Evolutionary conservation across 1,140 invertebrate genomes (phyloP).

Genomic region (Caenorhabditis inopinata): DNA sequence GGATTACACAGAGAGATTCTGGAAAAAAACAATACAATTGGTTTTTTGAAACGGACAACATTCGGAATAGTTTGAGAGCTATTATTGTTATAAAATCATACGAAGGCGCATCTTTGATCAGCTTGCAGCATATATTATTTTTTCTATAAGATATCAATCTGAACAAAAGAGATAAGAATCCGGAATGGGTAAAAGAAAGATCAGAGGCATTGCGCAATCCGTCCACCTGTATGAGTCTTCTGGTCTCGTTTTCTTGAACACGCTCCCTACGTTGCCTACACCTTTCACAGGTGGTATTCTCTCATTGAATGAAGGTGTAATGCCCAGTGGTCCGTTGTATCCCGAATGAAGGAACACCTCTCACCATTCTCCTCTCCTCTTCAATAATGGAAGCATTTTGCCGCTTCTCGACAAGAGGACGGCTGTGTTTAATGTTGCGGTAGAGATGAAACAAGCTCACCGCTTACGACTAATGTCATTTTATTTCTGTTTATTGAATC

Average conservation of each 20-base stretch:
- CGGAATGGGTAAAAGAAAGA: not conserved
- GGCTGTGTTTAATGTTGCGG: conserved; percentile 27
- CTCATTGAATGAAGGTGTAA: not conserved
- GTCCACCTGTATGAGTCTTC: not conserved
- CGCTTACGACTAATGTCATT: not conserved
- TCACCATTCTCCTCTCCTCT: too few relatives aligned
- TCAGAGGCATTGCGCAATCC: not conserved
- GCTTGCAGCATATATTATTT: too few relatives aligned
- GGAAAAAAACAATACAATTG: not conserved
- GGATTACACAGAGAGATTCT: not conserved
- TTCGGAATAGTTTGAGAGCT: too few relatives aligned
- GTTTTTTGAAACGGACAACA: too few relatives aligned
- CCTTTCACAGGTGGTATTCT: not conserved
- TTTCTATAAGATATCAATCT: conserved; percentile 10
- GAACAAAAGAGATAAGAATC: conserved; percentile 14
- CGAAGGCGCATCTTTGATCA: too few relatives aligned
- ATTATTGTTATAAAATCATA: too few relatives aligned
- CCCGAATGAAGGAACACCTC: not conserved
- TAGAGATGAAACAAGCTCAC: conserved; percentile 31
- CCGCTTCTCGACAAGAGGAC: not conserved
- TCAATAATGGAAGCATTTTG: conserved; percentile 27
- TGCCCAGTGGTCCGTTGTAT: conserved; percentile 21
- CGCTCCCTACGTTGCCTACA: not conserved
- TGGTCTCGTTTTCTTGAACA: not conserved
- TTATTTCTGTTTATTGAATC: conserved; percentile 4